Conservation (phyloP, 2,113 vertebrate species). For the Formicarius rufipectus region DNA sequence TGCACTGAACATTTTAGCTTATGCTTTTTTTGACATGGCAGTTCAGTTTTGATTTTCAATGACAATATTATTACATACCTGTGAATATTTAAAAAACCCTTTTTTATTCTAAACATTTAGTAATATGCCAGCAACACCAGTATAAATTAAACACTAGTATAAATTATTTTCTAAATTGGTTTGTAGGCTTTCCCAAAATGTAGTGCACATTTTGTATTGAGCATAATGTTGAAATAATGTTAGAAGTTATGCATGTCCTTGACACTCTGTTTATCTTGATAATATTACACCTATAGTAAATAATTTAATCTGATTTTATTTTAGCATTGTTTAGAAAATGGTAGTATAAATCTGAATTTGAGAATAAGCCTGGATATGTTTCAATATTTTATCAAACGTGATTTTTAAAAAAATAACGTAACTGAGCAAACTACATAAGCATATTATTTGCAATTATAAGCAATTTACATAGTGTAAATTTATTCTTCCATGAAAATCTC, state of each 20-base stretch:
- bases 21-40: not conserved
- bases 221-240: not conserved
- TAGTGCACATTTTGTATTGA: slow-evolving; percentile 44
- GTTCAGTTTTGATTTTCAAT: not conserved
- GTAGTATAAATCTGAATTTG: not conserved
- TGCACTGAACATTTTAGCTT: not conserved
- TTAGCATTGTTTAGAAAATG: not conserved
- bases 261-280: not conserved
- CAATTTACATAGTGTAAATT: not conserved
- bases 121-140: not conserved
- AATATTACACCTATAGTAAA: not conserved
- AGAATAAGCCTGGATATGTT: not conserved
- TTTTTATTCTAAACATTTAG: not conserved
- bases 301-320: not conserved
- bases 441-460: no score
- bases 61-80: not conserved
- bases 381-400: not conserved
- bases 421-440: not conserved
- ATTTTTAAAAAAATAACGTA: not conserved
- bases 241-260: not conserved
- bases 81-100: not conserved
- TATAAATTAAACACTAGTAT: no score
- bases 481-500: not conserved
- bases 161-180: not conserved
- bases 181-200: not conserved